Evolutionary conservation across 2,888 invertebrate species (phyloP), one percentile per base, ranked within the genome.

Genomic region (Eurytoma californica): DNA sequence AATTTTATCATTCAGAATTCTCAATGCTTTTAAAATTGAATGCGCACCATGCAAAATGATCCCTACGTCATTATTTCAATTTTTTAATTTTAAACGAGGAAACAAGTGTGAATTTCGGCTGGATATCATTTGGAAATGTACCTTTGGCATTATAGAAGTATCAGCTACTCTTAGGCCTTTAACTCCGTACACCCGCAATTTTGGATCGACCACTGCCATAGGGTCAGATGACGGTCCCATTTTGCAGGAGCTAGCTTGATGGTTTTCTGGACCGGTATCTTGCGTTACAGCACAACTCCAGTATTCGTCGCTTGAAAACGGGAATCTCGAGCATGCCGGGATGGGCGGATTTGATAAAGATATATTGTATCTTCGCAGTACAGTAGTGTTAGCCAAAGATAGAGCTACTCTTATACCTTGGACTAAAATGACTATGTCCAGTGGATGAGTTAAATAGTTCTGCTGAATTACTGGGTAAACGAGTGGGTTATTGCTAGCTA

Each of bases 231-330:
- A 84, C 0, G 95, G 94, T 0, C 96, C 96, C 95, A 96, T 96
- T 92, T 95, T 96, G 87, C 95, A 95, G 0, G 95, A 94, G 12
- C 96, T 96, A 0, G 94, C 94, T 89, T 96, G 96, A 88, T 96
- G 96, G 88, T 96, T 96, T 90, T 96, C 96, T 0, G 96, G 95
- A 0, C 95, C 95, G 0, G 96, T 96, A 74, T 94, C 92, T 77
- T 93, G 92, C 79, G 91, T 91, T 0, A 95, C 92, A 0, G 95
- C 93, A 86, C 96, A 97, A 77, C 92, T 92, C 94, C 96, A 95
- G 89, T 93, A 96, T n/a, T 93, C 93, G 83, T 95, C 94, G 0
- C 92, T 91, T 9, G 93, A 92, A 72, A 91, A 92, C n/a, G 82
- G 73, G 73, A 83, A 86, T 58, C 79, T 79, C 3, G 87, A 83